Evolutionary conservation across 53 echinoderm and acorn worm genomes (phyloP).

Genomic region (Patiria pectinifera): DNA sequence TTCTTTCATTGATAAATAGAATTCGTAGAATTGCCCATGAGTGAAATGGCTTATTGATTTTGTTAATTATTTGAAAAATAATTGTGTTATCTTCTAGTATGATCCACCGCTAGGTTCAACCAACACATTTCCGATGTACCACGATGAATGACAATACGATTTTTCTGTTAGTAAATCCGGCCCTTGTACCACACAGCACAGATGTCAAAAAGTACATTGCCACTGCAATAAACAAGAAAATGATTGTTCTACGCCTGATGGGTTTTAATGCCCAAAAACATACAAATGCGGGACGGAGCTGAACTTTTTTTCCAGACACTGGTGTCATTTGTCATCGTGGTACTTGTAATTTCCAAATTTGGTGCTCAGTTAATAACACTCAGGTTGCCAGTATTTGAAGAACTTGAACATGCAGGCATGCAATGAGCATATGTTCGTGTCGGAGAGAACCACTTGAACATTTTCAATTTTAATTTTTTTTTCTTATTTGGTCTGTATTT

Average conservation of each 20-base stretch:
- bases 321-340: slow-evolving; percentile 31
- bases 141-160: neutral
- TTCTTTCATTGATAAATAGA: too few relatives aligned
- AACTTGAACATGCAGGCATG: neutral
- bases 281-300: neutral
- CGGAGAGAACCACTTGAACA: neutral
- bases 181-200: neutral
- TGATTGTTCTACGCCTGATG: neutral
- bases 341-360: slow-evolving; percentile 49
- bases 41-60: too few relatives aligned
- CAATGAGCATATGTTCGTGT: neutral
- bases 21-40: too few relatives aligned
- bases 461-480: neutral
- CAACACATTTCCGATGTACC: too few relatives aligned
- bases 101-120: too few relatives aligned
- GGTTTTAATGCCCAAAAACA: neutral
- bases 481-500: neutral
- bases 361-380: slow-evolving; percentile 44
- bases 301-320: neutral
- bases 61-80: too few relatives aligned
- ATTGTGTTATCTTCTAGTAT: too few relatives aligned
- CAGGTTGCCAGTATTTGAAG: slow-evolving; percentile 21
- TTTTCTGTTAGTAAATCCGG: neutral
- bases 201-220: neutral
- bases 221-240: neutral